Conservation (phyloP, 2,797 vertebrate genomes). For the Sebastes matsubarae region DNA sequence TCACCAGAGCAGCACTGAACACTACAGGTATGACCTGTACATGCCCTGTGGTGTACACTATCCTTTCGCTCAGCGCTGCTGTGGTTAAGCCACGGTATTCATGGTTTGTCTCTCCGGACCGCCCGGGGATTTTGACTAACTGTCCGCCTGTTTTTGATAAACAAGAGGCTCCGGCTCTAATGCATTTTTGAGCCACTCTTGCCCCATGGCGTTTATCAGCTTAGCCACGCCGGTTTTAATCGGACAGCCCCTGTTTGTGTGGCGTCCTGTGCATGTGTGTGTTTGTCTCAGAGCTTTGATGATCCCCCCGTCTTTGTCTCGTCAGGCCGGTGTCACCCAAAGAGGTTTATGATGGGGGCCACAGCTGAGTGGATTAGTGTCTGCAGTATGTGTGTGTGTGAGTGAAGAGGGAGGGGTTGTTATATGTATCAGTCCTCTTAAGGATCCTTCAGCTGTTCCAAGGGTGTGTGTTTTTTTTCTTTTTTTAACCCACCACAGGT, state of each 20-base stretch:
- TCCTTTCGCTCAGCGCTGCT: constrained; percentile 10
- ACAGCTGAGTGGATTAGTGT: constrained; percentile 79
- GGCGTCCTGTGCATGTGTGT: constrained; percentile 42
- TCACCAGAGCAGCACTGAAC: neutral
- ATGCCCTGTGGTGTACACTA: neutral
- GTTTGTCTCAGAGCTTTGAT: constrained; percentile 66
- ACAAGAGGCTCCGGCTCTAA: constrained; percentile 78
- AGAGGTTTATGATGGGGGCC: constrained; percentile 72
- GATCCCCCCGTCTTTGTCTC: constrained; percentile 69
- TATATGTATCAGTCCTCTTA: constrained; percentile 3
- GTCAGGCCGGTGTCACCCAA: constrained; percentile 68
- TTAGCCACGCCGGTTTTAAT: constrained; percentile 75
- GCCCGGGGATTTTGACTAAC: constrained; percentile 54
- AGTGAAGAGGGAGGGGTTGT: constrained; percentile 6
- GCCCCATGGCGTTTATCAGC: constrained; percentile 72
- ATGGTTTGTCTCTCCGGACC: constrained; percentile 51
- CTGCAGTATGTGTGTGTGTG: constrained; percentile 44
- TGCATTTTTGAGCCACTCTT: constrained; percentile 69
- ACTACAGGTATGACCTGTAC: constrained; percentile 5
- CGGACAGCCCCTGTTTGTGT: constrained; percentile 63
- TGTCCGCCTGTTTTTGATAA: constrained; percentile 62
- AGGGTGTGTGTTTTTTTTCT: constrained; percentile 28
- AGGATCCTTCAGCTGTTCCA: constrained; percentile 77
- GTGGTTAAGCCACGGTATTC: constrained; percentile 44
- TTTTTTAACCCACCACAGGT: constrained; percentile 63